phyloP scores from a whole-genome alignment of 2,113 vertebrate genomes.

The Spermophilus dauricus region DNA sequence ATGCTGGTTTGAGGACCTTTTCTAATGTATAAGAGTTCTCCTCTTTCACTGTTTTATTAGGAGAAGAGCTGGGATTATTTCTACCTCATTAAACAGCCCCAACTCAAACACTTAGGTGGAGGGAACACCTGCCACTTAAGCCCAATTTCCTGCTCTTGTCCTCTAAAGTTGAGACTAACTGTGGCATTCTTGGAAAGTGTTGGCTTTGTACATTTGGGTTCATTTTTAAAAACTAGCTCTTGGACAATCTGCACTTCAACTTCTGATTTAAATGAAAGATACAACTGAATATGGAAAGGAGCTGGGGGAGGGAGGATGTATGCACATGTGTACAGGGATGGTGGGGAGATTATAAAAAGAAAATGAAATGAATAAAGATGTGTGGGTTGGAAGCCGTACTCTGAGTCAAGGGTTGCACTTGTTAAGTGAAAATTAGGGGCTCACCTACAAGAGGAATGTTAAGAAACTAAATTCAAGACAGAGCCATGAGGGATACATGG shows the following conservation, averaged over 20 bases:
- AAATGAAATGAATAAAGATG: background rate
- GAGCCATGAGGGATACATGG: background rate
- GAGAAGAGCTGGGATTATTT: slow-evolving; percentile 27
- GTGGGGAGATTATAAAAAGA: background rate
- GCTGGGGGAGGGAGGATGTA: no score
- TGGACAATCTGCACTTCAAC: background rate
- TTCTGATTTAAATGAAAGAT: slow-evolving; percentile 31
- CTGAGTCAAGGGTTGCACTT: background rate
- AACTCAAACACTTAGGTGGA: slow-evolving; percentile 6
- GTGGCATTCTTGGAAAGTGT: slow-evolving; percentile 18
- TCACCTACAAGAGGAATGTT: background rate
- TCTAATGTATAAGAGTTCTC: background rate
- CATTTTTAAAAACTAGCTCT: slow-evolving; percentile 1
- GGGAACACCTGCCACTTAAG: background rate
- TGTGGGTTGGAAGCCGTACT: background rate
- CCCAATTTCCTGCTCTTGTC: background rate
- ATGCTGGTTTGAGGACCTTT: background rate
- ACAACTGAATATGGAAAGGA: background rate
- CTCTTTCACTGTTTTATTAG: slow-evolving; percentile 23
- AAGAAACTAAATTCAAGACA: background rate
- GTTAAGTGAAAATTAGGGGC: background rate
- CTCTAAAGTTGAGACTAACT: background rate
- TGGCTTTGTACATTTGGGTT: background rate
- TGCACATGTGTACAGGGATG: no score
- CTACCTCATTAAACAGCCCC: slow-evolving; percentile 26